Evolutionary conservation across 1,140 invertebrate genomes (phyloP).

Genomic region (Lysiphlebus fabarum): DNA sequence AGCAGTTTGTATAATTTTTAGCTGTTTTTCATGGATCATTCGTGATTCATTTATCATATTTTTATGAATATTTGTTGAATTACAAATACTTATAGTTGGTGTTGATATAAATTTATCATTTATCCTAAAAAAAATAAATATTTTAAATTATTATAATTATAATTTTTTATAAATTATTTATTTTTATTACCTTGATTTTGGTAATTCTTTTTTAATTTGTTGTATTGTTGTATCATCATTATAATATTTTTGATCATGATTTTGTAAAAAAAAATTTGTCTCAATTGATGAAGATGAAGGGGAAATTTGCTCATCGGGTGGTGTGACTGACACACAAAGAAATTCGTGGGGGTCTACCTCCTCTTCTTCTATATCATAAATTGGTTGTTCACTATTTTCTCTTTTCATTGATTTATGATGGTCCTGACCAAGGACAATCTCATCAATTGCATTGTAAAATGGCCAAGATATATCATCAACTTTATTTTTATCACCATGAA

Average conservation of each 20-base stretch:
- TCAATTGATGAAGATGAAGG: slow-evolving; percentile 6
- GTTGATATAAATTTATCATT: not conserved
- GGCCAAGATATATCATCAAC: slow-evolving; percentile 45
- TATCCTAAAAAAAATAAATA: no score
- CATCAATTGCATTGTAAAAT: slow-evolving; percentile 44
- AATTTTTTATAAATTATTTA: no score
- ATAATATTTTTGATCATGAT: not conserved
- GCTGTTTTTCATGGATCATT: slow-evolving; percentile 14
- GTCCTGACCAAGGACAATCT: slow-evolving; percentile 33
- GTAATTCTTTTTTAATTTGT: not conserved
- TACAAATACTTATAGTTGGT: slow-evolving; percentile 21
- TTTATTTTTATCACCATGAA: slow-evolving; percentile 44
- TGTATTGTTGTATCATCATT: slow-evolving; percentile 3
- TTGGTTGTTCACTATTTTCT: no score
- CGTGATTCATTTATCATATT: slow-evolving; percentile 18
- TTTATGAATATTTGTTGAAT: slow-evolving; percentile 21
- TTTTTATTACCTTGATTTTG: slow-evolving; percentile 3
- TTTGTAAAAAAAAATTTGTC: not conserved
- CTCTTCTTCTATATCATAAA: not conserved
- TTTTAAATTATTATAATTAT: no score
- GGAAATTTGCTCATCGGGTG: slow-evolving; percentile 18
- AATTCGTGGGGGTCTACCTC: slow-evolving; percentile 42
- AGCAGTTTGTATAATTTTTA: slow-evolving; percentile 16
- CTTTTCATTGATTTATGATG: slow-evolving; percentile 17
- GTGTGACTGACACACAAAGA: slow-evolving; percentile 38